A percentile compares a stretch with the other conserved stretches of the same genome.
phyloP scores from a whole-genome alignment of 2,113 vertebrate species.

The Rousettus leschenaultii region DNA sequence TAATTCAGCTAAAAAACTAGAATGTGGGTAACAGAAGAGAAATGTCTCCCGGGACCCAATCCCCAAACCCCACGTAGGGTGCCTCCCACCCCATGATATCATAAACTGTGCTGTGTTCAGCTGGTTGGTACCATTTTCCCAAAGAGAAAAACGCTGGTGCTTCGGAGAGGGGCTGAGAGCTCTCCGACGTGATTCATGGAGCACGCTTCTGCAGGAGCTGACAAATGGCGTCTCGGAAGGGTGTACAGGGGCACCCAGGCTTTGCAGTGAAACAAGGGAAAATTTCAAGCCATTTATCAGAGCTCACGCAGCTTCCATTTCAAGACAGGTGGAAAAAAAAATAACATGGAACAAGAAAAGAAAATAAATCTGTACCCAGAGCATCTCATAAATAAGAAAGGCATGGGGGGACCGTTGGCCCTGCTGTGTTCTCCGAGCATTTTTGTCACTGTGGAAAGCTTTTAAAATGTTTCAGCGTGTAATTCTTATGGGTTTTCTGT shows the following conservation, averaged over 20 bases:
- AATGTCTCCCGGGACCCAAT: background rate
- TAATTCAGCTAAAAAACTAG: background rate
- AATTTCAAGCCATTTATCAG: slow-evolving; percentile 62
- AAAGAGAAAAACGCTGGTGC: background rate
- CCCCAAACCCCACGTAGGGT: background rate
- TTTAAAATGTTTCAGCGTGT: background rate
- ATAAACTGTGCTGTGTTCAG: background rate
- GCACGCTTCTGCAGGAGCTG: background rate
- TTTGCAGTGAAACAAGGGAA: slow-evolving; percentile 48
- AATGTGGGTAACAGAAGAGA: background rate
- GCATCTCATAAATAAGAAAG: slow-evolving; percentile 55
- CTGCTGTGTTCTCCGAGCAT: slow-evolving; percentile 4
- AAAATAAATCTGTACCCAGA: slow-evolving; percentile 56
- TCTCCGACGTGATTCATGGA: slow-evolving; percentile 41
- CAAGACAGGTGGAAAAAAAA: slow-evolving; percentile 59
- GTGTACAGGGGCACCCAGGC: background rate
- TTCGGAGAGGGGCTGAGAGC: background rate
- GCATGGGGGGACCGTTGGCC: background rate
- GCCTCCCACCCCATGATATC: too few species aligned
- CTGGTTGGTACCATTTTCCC: background rate
- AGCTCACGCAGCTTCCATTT: slow-evolving; percentile 45
- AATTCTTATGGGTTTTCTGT: background rate
- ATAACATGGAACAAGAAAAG: slow-evolving; percentile 46
- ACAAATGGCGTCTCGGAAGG: slow-evolving; percentile 45
- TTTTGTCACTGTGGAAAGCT: slow-evolving; percentile 30